Evolutionary conservation across 2,113 vertebrate genomes (phyloP), one percentile per base, ranked within the genome.

Genomic region (Gallinago paraguaiae): DNA sequence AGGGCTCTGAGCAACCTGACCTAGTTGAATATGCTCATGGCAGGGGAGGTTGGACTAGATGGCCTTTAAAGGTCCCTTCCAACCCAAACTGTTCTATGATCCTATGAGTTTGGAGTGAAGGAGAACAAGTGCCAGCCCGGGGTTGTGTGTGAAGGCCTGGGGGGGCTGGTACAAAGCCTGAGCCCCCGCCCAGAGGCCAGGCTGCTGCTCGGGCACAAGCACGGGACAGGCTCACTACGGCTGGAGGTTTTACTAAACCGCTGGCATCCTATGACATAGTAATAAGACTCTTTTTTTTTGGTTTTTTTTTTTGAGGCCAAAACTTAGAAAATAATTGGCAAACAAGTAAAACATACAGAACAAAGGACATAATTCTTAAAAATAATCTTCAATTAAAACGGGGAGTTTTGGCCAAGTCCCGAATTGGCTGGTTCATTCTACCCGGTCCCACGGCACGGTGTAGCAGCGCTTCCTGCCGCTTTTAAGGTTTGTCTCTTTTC

Each of bases 21-120:
- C 25, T 18, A 18, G 61, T 13, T 41, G 61, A 63, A 63, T 37
- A 41, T 30, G 35, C 35, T 37, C n/a, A 37, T 37, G 7, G 59
- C 59, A 61, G 59, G 24, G 35, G 35, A 27, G 35, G 3, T 25
- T 37, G 35, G 24, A 61, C 15, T 17, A 25, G 59, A 17, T 25
- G 35, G 24, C 35, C 24, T 27, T 24, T 61, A 39, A 37, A 61
- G 37, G 27, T 64, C 61, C 27, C 11, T 30, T 30, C 37, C 61
- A 64, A 41, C 37, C 35, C 27, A 19, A 41, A 64, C 27, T 28
- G 7, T 28, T 64, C 27, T 6, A 10, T 35, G 60, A 17, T 28
- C 25, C 24, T 0, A 0, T 11, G n/a, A 37, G 39, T 2, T 28
- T 0, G 0, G 17, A 20, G 11, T 2, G 4, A 25, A 7, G 39